Conservation (phyloP, 2,888 invertebrate species). For the Andrena bucephala region DNA sequence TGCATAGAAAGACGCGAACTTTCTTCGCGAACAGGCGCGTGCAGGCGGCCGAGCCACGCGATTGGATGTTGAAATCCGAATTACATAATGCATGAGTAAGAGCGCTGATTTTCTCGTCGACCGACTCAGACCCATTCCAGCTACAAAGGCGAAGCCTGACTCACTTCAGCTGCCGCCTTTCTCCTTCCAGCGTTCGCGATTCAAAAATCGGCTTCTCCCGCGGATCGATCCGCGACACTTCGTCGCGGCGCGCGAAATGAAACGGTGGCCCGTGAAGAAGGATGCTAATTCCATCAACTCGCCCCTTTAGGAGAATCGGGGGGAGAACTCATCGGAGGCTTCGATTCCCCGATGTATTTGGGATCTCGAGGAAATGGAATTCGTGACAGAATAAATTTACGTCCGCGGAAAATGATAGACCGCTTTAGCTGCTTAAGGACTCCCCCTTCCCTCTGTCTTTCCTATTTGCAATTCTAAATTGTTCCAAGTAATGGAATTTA, state of each 20-base stretch:
- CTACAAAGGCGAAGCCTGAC: conserved; percentile 47
- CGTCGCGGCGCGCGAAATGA: conserved; percentile 5
- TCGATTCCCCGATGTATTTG: conserved; percentile 39
- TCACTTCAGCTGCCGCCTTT: conserved; percentile 25
- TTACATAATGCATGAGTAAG: conserved; percentile 71
- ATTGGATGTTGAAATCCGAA: conserved; percentile 62
- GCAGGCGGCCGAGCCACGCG: conserved; percentile 21
- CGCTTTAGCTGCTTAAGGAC: conserved; percentile 21
- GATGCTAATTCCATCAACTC: conserved; percentile 51
- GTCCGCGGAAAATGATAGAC: conserved; percentile 29
- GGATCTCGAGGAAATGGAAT: conserved; percentile 42
- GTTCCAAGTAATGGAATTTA: conserved; percentile 23
- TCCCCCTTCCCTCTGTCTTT: not conserved
- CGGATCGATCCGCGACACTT: conserved; percentile 12
- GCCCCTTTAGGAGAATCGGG: conserved; percentile 41
- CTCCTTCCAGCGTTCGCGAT: conserved; percentile 26
- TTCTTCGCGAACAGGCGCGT: not conserved
- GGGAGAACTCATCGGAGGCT: conserved; percentile 29
- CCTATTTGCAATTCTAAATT: conserved; percentile 9
- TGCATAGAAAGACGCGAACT: not conserved
- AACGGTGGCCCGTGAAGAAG: conserved; percentile 19
- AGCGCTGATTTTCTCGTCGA: conserved; percentile 52
- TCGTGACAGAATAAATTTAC: conserved; percentile 55
- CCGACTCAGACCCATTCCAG: conserved; percentile 42
- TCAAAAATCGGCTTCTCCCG: conserved; percentile 38